Percentiles rank a stretch among this genome's conserved stretches.
Conservation (phyloP, 2,113 vertebrate species). For the Eublepharis macularius region DNA sequence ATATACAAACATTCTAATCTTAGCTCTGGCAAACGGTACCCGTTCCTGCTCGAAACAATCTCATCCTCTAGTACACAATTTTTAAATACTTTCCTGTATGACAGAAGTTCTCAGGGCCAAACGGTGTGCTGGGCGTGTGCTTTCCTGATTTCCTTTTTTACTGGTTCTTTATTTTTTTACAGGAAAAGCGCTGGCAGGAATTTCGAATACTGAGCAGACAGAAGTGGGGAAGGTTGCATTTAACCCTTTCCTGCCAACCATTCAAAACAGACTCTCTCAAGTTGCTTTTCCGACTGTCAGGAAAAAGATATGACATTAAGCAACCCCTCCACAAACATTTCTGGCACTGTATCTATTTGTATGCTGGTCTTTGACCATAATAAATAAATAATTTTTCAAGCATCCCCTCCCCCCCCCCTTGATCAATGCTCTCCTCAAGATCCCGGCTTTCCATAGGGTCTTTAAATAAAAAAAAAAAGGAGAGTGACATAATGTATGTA, state of each 20-base stretch:
- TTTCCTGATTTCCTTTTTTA: not conserved
- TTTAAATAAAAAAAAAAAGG: too few relatives aligned
- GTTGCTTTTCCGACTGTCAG: not conserved
- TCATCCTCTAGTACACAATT: not conserved
- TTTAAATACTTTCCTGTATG: not conserved
- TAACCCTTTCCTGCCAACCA: not conserved
- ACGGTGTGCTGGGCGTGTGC: too few relatives aligned
- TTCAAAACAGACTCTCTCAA: not conserved
- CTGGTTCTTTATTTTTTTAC: not conserved
- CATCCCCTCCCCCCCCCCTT: too few relatives aligned
- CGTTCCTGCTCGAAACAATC: not conserved
- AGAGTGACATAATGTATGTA: too few relatives aligned
- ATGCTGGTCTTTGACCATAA: too few relatives aligned
- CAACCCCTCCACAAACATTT: too few relatives aligned
- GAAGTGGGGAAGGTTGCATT: too few relatives aligned
- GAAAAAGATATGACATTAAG: not conserved
- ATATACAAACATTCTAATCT: constrained; percentile 23
- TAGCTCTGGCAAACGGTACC: not conserved
- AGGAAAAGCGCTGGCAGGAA: not conserved
- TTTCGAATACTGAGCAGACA: too few relatives aligned
- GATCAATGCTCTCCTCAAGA: too few relatives aligned
- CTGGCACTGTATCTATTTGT: too few relatives aligned
- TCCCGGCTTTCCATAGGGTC: too few relatives aligned
- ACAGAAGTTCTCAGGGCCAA: not conserved
- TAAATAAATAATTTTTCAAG: too few relatives aligned